A percentile compares a stretch with the other conserved stretches of the same genome.
These are phyloP conservation scores for Anguilla marmorata DNA, from an alignment of 2,797 vertebrate species.

Conservation along the genomic window DNA sequence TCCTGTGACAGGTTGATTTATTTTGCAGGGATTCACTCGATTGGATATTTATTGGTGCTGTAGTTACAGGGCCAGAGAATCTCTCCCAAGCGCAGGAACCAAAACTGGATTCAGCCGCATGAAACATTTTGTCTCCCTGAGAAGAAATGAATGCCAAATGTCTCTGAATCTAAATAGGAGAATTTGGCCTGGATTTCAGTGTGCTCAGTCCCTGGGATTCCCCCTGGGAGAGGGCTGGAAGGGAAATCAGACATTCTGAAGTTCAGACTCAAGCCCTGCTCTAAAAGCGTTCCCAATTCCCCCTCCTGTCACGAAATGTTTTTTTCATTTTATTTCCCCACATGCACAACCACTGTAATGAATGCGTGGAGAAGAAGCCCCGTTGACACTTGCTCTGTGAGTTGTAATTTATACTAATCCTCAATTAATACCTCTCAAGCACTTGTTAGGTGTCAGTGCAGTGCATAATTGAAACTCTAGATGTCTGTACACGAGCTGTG, in stretches of 20 bases:
- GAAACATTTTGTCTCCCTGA: constrained; percentile 12
- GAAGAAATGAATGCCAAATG: constrained; percentile 7
- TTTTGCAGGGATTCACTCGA: constrained; percentile 37
- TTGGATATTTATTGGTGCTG: constrained; percentile 27
- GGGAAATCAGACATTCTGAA: constrained; percentile 61
- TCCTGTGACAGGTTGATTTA: constrained; percentile 58
- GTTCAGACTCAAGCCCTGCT: constrained; percentile 54
- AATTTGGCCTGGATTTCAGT: constrained; percentile 21
- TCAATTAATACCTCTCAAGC: constrained; percentile 68
- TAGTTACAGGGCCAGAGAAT: constrained; percentile 7
- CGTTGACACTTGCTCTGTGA: constrained; percentile 25
- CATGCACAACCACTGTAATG: constrained; percentile 17
- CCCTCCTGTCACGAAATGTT: background rate
- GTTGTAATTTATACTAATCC: constrained; percentile 69
- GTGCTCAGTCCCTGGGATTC: background rate
- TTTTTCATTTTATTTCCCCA: constrained; percentile 12
- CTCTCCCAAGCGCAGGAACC: background rate
- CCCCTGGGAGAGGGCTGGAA: constrained; percentile 50
- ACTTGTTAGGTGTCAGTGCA: constrained; percentile 60
- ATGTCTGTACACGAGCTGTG: constrained; percentile 22
- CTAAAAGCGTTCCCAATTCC: constrained; percentile 27
- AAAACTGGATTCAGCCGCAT: background rate
- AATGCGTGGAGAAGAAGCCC: constrained; percentile 9
- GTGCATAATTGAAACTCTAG: constrained; percentile 44
- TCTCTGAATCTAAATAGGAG: background rate